Base-by-base conservation (phyloP, 2,113 vertebrate species). In the Triplophysa siluroides region DNA sequence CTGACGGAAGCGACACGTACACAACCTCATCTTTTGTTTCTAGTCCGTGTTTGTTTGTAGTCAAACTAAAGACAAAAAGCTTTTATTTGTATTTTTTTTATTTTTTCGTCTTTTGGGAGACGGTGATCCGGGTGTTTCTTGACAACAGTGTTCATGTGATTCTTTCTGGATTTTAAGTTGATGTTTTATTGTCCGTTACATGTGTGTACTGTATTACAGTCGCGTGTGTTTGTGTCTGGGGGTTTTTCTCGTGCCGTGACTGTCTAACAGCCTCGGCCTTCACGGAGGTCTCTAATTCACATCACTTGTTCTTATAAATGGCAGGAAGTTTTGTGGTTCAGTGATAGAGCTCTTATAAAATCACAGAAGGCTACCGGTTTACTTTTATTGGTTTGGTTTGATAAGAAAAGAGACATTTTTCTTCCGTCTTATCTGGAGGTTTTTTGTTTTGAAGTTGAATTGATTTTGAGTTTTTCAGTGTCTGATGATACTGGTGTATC, bases 221-320 rank as follows among this genome's bases (percentile, higher is more conserved):
- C 79, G 72, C 61, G 71, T 88, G 82, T 79, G 82, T 71, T 77
- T 84, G 78, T 90, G 90, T 90, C 87, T 91, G 91, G 91, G 91
- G 89, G 88, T 88, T 93, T 92, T 93, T 89, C 91, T 93, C 89
- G 89, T 91, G 90, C 93, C 90, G 86, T 91, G 88, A 91, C 92
- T 93, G 92, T 92, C 93, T 93, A 89, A 91, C 89, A 89, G 91
- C 92, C 90, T 81, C 85, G 80, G 90, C 93, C 92, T 94, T 94
- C 93, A 92, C 79, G 93, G 93, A 93, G 93, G 93, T 94, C 93
- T 90, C 88, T 94, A 94, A 94, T 94, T 94, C 92, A 93, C 90
- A 94, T 94, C 93, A 94, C 93, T 94, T 93, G 93, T 92, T 89
- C 89, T 91, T 92, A 92, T 92, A 92, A 93, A 92, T 91, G 90